These are phyloP conservation scores for Morpho helenor DNA, from an alignment of 2,888 invertebrate genomes.

Conservation along the genomic window DNA sequence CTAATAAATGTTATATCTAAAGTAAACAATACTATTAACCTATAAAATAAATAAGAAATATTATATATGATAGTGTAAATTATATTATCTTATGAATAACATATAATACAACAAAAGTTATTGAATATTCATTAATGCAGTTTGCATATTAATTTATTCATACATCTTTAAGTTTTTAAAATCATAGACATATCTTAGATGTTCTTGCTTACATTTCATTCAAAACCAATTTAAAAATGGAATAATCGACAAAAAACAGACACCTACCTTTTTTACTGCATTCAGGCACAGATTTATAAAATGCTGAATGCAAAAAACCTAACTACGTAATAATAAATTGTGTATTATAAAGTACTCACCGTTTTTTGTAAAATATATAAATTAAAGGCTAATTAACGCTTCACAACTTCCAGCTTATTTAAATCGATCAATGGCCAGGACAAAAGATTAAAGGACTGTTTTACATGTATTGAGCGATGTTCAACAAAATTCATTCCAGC, in stretches of 20 bases:
- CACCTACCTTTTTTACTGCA: background rate
- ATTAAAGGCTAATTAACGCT: background rate
- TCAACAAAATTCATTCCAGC: constrained; percentile 38
- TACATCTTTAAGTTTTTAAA: no score
- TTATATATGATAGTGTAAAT: no score
- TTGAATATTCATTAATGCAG: no score
- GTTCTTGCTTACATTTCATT: no score
- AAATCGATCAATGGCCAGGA: constrained; percentile 14
- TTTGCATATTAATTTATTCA: no score
- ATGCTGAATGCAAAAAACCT: constrained; percentile 6
- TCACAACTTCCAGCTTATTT: constrained; percentile 2
- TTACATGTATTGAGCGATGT: constrained; percentile 57
- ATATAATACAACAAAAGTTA: no score
- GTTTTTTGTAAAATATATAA: background rate
- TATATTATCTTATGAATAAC: no score
- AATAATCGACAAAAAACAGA: background rate
- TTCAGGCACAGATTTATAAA: background rate
- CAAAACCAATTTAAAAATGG: no score
- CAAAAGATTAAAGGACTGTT: constrained; percentile 30
- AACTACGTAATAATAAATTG: constrained; percentile 7
- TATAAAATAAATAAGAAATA: no score
- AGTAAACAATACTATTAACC: no score
- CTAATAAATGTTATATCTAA: no score
- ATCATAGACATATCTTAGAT: no score
- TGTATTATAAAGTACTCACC: constrained; percentile 6